Conservation (phyloP, 2,797 vertebrate species). For the Amblyopsis hoosieri region DNA sequence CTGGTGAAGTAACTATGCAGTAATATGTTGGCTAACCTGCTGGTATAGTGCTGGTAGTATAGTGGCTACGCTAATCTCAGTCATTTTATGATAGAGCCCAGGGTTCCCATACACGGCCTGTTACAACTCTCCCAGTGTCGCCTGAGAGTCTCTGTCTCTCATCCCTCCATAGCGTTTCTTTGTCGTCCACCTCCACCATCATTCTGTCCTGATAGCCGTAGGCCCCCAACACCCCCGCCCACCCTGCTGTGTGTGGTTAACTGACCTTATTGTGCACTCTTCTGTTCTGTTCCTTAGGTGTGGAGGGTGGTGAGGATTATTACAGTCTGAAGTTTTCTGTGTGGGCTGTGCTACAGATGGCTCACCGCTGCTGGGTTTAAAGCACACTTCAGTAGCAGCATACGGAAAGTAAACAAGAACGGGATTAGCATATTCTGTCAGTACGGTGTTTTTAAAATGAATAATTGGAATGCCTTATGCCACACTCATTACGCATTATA, state of each 20-base stretch:
- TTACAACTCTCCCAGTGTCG: conserved; percentile 28
- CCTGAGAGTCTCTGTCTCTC: conserved; percentile 20
- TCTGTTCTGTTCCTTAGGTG: conserved; percentile 22
- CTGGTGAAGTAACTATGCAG: not conserved
- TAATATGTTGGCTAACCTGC: not conserved
- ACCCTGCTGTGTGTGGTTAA: conserved; percentile 17
- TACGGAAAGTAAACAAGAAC: too few relatives aligned
- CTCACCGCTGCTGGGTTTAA: too few relatives aligned
- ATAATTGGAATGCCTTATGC: too few relatives aligned
- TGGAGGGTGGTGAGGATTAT: too few relatives aligned
- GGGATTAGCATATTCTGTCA: too few relatives aligned
- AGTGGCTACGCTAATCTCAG: not conserved
- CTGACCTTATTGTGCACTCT: conserved; percentile 30
- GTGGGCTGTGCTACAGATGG: too few relatives aligned
- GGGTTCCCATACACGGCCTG: not conserved
- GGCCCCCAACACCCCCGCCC: not conserved
- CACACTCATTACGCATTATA: too few relatives aligned
- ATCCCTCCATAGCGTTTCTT: conserved; percentile 20
- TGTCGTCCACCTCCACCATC: conserved; percentile 12
- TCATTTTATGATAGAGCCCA: not conserved
- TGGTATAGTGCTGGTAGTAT: too few relatives aligned
- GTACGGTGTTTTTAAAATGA: too few relatives aligned
- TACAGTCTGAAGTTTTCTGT: too few relatives aligned
- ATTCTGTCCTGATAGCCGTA: conserved; percentile 11
- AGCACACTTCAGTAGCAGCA: too few relatives aligned